phyloP scores from a whole-genome alignment of 2,888 invertebrate genomes.

The Cistogaster globosa region DNA sequence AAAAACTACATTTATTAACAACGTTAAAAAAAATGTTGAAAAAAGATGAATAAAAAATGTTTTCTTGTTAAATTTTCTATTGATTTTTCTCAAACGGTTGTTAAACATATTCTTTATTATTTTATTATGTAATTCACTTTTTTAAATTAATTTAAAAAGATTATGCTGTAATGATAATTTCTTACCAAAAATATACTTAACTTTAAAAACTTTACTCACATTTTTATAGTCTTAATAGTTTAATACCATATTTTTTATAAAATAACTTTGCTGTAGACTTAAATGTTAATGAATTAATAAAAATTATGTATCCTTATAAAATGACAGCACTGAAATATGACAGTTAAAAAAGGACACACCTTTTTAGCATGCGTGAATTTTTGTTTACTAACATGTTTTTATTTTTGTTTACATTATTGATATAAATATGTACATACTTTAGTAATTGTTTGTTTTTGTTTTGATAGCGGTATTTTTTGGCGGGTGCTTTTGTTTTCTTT shows the following conservation, averaged over 20 bases:
- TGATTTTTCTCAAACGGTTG: not conserved
- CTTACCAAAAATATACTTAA: too few relatives aligned
- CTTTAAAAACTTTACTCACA: not conserved
- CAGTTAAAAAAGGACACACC: constrained; percentile 28
- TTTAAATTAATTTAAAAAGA: not conserved
- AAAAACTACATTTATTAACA: not conserved
- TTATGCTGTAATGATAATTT: not conserved
- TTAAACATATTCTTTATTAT: not conserved
- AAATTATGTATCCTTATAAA: constrained; percentile 66
- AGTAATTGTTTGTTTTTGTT: not conserved
- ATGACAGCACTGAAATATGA: constrained; percentile 50
- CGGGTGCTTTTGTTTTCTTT: constrained; percentile 20
- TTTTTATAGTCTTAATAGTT: constrained; percentile 13
- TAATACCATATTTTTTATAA: constrained; percentile 20
- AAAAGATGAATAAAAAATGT: not conserved
- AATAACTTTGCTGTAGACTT: constrained; percentile 10
- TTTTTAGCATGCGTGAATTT: constrained; percentile 70
- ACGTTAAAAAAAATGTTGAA: not conserved
- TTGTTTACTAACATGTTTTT: constrained; percentile 77
- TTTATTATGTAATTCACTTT: not conserved
- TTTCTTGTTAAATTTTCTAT: not conserved
- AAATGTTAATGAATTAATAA: constrained; percentile 39
- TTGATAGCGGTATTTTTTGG: not conserved
- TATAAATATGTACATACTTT: too few relatives aligned
- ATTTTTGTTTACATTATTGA: not conserved